Base-by-base conservation (phyloP, 1,140 invertebrate species). In the Drosophila novamexicana region DNA sequence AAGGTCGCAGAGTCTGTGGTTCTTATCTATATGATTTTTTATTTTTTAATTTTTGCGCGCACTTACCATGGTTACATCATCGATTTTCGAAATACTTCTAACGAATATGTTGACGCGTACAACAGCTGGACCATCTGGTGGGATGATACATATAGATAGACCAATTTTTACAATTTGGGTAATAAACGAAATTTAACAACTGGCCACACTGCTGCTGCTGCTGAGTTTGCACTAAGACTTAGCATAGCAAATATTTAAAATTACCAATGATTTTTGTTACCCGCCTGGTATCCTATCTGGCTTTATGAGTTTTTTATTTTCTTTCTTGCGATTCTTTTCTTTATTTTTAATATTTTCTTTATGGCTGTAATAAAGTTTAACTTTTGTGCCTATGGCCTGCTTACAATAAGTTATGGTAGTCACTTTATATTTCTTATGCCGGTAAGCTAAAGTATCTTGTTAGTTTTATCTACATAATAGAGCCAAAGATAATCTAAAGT, bases 31-130 rank as follows among this genome's bases (percentile, higher is more conserved):
- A n/a, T 16, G 39, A 29, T 29, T 14, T 14, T 76, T 67, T 81
- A 37, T 59, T 22, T 71, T 67, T 70, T 62, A 44, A 29, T 53
- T 76, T 74, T 49, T 73, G 77, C 89, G 76, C 83, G 81, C 62
- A 97, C 97, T 97, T 97, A 98, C 97, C 98, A 98, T 98, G 91
- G 97, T 98, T 94, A 98, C 97, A 95, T 98, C 97, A 96, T 98
- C 97, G 95, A 98, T 98, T 96, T 98, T 98, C 94, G 97, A 97
- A 95, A 98, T 98, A 96, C 97, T 98, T 95, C 97, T 95, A 94
- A 98, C 96, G 96, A 97, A 98, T 95, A 98, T 97, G 96, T 98
- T 98, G 95, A 98, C 97, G 94, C 95, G 95, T 93, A 97, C 97
- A 94, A 97, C 95, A 93, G 97, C 96, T 93, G 97, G 96, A 93